These are phyloP conservation scores for Microctonus brassicae DNA, from an alignment of 2,888 invertebrate genomes.

Conservation along the genomic window DNA sequence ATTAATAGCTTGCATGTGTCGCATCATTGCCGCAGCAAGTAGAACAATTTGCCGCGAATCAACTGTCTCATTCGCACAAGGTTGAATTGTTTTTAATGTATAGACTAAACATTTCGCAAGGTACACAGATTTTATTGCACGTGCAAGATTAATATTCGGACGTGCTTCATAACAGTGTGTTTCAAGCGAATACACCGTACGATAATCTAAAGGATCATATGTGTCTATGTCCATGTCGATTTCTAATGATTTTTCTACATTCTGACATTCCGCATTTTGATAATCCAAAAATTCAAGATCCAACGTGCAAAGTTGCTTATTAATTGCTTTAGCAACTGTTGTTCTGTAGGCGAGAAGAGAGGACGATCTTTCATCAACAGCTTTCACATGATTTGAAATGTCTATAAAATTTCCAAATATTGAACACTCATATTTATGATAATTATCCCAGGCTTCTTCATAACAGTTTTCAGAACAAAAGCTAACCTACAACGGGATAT, in stretches of 20 bases:
- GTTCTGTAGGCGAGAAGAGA: slow-evolving; percentile 61
- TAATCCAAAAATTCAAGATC: slow-evolving; percentile 45
- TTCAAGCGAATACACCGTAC: slow-evolving; percentile 63
- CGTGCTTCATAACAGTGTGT: slow-evolving; percentile 61
- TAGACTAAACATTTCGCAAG: slow-evolving; percentile 65
- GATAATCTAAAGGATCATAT: slow-evolving; percentile 61
- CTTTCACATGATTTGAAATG: slow-evolving; percentile 38
- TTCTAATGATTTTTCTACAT: slow-evolving; percentile 34
- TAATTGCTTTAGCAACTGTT: slow-evolving; percentile 50
- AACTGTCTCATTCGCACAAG: slow-evolving; percentile 39
- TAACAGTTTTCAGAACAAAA: slow-evolving; percentile 67
- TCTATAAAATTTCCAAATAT: slow-evolving; percentile 61
- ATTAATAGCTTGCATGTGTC: slow-evolving; percentile 68
- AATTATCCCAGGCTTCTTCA: slow-evolving; percentile 58
- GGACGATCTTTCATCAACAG: slow-evolving; percentile 48
- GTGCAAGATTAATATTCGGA: slow-evolving; percentile 62
- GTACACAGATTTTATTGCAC: slow-evolving; percentile 66
- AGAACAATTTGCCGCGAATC: slow-evolving; percentile 49
- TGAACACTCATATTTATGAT: slow-evolving; percentile 67
- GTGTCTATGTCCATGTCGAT: slow-evolving; percentile 31
- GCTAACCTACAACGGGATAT: slow-evolving; percentile 57
- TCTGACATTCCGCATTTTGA: slow-evolving; percentile 38
- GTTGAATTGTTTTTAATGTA: slow-evolving; percentile 49
- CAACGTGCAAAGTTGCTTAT: slow-evolving; percentile 34
- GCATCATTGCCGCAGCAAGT: slow-evolving; percentile 63